Conservation (phyloP, 2,888 invertebrate genomes). For the Azorinus chamasolen region DNA sequence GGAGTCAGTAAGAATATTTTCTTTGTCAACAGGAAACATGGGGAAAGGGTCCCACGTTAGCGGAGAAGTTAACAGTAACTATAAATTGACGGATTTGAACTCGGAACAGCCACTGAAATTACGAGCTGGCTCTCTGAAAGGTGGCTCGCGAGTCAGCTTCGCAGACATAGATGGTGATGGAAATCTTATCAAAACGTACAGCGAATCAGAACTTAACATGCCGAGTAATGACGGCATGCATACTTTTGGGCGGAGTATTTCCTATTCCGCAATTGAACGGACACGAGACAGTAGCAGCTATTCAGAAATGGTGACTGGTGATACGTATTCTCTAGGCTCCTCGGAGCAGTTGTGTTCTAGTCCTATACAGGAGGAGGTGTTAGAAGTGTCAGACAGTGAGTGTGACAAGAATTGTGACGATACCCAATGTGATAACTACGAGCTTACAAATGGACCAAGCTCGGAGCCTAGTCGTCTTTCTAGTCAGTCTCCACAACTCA, state of each 20-base stretch:
- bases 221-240: conserved; percentile 21
- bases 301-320: conserved; percentile 13
- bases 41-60: conserved; percentile 39
- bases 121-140: conserved; percentile 42
- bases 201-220: conserved; percentile 47
- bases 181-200: conserved; percentile 56
- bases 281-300: conserved; percentile 28
- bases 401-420: conserved; percentile 11
- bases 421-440: background rate
- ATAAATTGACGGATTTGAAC: conserved; percentile 32
- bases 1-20: conserved; percentile 52
- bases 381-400: conserved; percentile 22
- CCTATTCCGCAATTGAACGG: conserved; percentile 73
- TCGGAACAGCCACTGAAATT: conserved; percentile 22
- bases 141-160: conserved; percentile 57
- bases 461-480: conserved; percentile 24
- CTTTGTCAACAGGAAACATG: conserved; percentile 56
- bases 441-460: background rate
- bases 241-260: conserved; percentile 69
- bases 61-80: conserved; percentile 53
- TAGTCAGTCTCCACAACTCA: background rate
- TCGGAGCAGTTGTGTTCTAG: conserved; percentile 38
- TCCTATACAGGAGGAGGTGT: conserved; percentile 43
- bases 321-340: conserved; percentile 16
- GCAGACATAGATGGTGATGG: conserved; percentile 57